Conservation (phyloP, 1,140 invertebrate species). For the Aphidius ervi region DNA sequence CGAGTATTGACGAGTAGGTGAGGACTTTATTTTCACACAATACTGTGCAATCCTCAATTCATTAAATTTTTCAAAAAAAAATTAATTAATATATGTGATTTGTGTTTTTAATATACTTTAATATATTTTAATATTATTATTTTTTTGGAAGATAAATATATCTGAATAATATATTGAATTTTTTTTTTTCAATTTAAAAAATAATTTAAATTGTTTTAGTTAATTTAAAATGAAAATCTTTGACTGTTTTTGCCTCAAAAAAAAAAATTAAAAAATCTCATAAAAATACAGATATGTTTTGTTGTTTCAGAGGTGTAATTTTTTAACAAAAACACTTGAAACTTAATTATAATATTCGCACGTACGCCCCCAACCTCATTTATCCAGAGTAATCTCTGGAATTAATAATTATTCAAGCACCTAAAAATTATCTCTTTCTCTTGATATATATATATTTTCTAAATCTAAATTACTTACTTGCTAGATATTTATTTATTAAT, state of each 20-base stretch:
- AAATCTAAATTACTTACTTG: constrained; percentile 37
- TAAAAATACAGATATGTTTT: constrained; percentile 50
- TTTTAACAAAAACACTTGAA: constrained; percentile 8
- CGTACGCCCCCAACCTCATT: constrained; percentile 12
- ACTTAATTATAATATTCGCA: constrained; percentile 19
- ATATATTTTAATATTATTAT: neutral
- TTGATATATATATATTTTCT: constrained; percentile 23
- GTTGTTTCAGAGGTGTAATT: neutral
- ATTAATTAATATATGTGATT: neutral
- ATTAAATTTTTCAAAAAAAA: neutral
- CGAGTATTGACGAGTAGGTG: constrained; percentile 38
- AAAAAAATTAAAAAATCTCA: constrained; percentile 39
- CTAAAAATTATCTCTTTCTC: constrained; percentile 4
- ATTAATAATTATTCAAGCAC: constrained; percentile 4
- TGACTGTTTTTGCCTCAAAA: constrained; percentile 13
- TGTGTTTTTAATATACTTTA: neutral
- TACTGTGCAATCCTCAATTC: constrained; percentile 3
- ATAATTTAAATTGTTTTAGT: neutral
- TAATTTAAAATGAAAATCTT: constrained; percentile 11
- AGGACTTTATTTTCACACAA: constrained; percentile 17
- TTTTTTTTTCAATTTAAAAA: neutral
- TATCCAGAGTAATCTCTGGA: too few relatives aligned
- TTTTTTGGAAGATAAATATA: constrained; percentile 10
- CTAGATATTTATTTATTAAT: constrained; percentile 10
- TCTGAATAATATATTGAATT: neutral